Evolutionary conservation across 2,797 vertebrate genomes (phyloP).

Genomic region (Acestrorhynchus altus): DNA sequence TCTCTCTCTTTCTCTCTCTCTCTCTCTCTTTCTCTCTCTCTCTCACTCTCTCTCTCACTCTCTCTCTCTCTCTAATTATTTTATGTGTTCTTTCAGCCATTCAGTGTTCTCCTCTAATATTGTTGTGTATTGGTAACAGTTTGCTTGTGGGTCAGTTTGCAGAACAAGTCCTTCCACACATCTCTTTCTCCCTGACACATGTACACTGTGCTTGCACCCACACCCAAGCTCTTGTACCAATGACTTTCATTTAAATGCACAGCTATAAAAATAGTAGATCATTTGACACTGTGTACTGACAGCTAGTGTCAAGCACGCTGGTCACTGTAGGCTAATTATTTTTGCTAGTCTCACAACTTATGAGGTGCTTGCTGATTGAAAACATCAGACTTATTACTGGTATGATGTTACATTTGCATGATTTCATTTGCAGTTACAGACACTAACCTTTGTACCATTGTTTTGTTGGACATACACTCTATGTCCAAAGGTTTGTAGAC

Average conservation of each 20-base stretch:
- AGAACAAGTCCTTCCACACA: not conserved
- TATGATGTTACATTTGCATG: no score
- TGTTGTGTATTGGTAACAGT: not conserved
- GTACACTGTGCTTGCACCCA: not conserved
- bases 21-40: not conserved
- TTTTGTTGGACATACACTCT: no score
- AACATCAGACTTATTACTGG: no score
- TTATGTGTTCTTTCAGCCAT: not conserved
- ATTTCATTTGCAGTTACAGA: no score
- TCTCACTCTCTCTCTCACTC: not conserved
- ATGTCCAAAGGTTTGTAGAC: no score
- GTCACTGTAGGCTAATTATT: not conserved
- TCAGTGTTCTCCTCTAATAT: not conserved
- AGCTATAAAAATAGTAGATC: not conserved
- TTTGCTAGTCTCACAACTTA: no score
- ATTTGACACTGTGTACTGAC: not conserved
- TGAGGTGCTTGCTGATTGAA: no score
- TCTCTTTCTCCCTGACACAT: not conserved
- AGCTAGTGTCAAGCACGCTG: not conserved
- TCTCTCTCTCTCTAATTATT: not conserved
- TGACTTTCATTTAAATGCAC: conserved; percentile 2
- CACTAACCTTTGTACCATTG: no score
- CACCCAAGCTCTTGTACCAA: not conserved
- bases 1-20: not conserved
- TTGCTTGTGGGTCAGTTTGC: not conserved